These are phyloP conservation scores for Camponotus fellah DNA, from an alignment of 2,888 invertebrate species.

Conservation along the genomic window DNA sequence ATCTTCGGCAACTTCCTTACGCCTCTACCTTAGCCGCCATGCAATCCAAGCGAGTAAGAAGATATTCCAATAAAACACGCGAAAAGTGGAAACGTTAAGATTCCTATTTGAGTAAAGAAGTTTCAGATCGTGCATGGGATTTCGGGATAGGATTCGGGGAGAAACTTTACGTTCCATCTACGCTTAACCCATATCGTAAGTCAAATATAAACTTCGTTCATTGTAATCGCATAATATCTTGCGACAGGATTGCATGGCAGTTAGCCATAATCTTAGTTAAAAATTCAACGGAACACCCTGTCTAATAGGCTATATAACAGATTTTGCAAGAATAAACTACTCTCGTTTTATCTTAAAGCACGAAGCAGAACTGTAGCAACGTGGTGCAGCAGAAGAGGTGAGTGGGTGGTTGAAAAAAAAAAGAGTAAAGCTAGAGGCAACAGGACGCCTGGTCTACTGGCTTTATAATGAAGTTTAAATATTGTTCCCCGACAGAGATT, in stretches of 20 bases:
- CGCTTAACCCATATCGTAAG: slow-evolving; percentile 11
- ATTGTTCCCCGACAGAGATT: slow-evolving; percentile 66
- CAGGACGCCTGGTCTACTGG: slow-evolving; percentile 48
- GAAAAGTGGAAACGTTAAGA: slow-evolving; percentile 45
- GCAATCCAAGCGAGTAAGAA: slow-evolving; percentile 56
- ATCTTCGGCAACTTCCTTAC: slow-evolving; percentile 81
- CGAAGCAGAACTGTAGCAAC: slow-evolving; percentile 25
- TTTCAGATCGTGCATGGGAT: slow-evolving; percentile 35
- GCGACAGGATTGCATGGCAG: not conserved
- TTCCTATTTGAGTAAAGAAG: slow-evolving; percentile 47
- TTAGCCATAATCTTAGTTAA: not conserved
- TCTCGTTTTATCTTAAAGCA: slow-evolving; percentile 46
- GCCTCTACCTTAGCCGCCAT: slow-evolving; percentile 56
- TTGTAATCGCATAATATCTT: slow-evolving; percentile 11
- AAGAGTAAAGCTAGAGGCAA: slow-evolving; percentile 62
- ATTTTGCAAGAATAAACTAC: slow-evolving; percentile 48
- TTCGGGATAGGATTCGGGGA: not conserved
- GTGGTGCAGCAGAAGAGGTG: slow-evolving; percentile 36
- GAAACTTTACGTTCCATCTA: slow-evolving; percentile 21
- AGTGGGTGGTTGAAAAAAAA: slow-evolving; percentile 52
- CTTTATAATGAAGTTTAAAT: slow-evolving; percentile 73
- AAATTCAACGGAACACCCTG: not conserved
- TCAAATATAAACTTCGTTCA: slow-evolving; percentile 2
- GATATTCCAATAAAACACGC: slow-evolving; percentile 50
- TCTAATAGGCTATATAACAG: slow-evolving; percentile 34